Evolutionary conservation across 2,797 vertebrate species (phyloP), one percentile per base, ranked within the genome.

Genomic region (Gorsachius magnificus): DNA sequence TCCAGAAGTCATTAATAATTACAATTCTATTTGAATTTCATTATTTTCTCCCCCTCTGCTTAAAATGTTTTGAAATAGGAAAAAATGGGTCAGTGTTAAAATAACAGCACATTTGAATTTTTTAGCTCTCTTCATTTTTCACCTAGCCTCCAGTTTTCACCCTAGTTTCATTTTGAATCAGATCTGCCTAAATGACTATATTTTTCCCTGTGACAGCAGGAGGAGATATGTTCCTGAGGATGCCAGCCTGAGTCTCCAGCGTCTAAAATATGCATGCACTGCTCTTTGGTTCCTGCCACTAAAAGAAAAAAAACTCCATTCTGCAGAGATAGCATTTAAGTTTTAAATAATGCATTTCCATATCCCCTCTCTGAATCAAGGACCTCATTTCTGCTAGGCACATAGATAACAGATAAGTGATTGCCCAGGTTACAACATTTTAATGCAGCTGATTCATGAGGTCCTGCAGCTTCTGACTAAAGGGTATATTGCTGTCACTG

Each of bases 271-370:
- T 72, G 64, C 57, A 63, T 68, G 46, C 25, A 35, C 35, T 91
- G 69, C 50, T 95, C 87, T 92, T 87, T 69, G 36, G 58, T 79
- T 80, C 87, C 57, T 93, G 33, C 71, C 51, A 88, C 68, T 87
- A 48, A 83, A 19, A 35, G 66, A 80, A 80, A 85, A 54, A 68
- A 56, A 45, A 19, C 7, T 46, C 41, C 19, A 50, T 74, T 90
- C 57, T 54, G 25, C 71, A 70, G 57, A n/a, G 22, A 80, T 35
- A 54, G 68, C 75, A 90, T 85, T 87, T 61, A 83, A 72, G 68
- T 85, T 92, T 75, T 95, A 89, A 96, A 94, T 89, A 90, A 95
- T 85, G 29, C 12, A 93, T 89, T 94, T 87, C 56, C 58, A 8
- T 28, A 76, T 69, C 36, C 92, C 48, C 50, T 90, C 33, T 91